Evolutionary conservation across 2,797 vertebrate genomes (phyloP), one percentile per base, ranked within the genome.

Genomic region (Hippopotamyrus pictus): DNA sequence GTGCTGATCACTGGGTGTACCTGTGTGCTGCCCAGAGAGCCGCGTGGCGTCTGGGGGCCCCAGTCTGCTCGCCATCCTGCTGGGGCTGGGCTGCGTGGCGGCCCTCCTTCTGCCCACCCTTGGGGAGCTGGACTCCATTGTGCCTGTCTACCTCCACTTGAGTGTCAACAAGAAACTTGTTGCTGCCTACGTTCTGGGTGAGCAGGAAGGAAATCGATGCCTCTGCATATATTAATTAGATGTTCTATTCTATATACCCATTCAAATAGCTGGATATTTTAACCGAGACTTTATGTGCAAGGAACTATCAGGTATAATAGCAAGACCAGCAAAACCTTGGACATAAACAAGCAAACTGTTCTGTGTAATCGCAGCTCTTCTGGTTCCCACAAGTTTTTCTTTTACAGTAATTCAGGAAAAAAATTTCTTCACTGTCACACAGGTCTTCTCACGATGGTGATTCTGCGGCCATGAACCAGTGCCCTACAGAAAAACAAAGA

Each of bases 141-240:
- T 99, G 97, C 98, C 99, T 97, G 96, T 99, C 98, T 99, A 99
- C 98, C 98, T 99, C 97, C 98, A 99, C 95, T 97, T 99, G 97
- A 99, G 98, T 97, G 97, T 99, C 97, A 99, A 99, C 97, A 99
- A 99, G 94, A 99, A 99, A 96, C 96, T 99, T 94, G 99, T 99
- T 19, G 83, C 89, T 89, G 89, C 89, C 84, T 99, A 99, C 91
- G 97, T 99, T 95, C 97, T 99, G 92, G 98, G 98, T 99, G 89
- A 95, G 97, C 93, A 3, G 79, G 79, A 48, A 83, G 17, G 41
- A 83, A 22, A 48, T 83, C 41, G n/a, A 8, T 44, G n/a, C 79
- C n/a, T 48, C n/a, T 84, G 11, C 82, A 51, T 51, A 25, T 84
- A 84, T 84, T 84, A 46, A 48, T 22, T 12, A 50, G 22, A 51